Conservation (phyloP, 2,797 vertebrate species). For the Cyprinodon diabolis region DNA sequence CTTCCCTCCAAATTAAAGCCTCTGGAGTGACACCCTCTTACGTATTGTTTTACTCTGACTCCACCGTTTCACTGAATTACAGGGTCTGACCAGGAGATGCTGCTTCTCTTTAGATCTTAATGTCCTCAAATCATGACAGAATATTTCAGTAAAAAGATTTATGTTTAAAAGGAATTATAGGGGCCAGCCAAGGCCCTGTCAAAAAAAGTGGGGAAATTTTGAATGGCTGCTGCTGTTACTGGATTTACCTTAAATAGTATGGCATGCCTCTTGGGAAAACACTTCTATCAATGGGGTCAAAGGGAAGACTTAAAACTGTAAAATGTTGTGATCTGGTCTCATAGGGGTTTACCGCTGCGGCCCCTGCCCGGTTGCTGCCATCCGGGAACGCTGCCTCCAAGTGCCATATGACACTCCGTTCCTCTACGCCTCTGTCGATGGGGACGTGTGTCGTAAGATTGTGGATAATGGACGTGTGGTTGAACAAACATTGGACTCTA, state of each 20-base stretch:
- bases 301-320: neutral
- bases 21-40: no score
- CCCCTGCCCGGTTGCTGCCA: constrained; percentile 81
- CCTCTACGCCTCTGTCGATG: constrained; percentile 85
- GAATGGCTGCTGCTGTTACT: neutral
- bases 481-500: constrained; percentile 71
- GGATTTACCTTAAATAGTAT: neutral
- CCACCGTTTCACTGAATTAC: no score
- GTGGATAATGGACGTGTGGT: constrained; percentile 69
- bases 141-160: no score
- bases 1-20: no score
- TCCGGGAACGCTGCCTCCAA: constrained; percentile 71
- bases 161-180: no score
- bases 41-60: no score
- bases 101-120: no score
- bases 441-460: constrained; percentile 79
- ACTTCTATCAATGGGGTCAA: neutral
- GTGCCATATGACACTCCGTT: constrained; percentile 79
- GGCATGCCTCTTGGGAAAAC: neutral
- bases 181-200: no score
- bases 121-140: no score
- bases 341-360: constrained; percentile 85
- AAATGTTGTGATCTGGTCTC: neutral
- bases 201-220: no score
- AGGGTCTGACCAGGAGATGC: no score